These are phyloP conservation scores for Ptilodon capucinus DNA, from an alignment of 2,888 invertebrate genomes.

Conservation along the genomic window DNA sequence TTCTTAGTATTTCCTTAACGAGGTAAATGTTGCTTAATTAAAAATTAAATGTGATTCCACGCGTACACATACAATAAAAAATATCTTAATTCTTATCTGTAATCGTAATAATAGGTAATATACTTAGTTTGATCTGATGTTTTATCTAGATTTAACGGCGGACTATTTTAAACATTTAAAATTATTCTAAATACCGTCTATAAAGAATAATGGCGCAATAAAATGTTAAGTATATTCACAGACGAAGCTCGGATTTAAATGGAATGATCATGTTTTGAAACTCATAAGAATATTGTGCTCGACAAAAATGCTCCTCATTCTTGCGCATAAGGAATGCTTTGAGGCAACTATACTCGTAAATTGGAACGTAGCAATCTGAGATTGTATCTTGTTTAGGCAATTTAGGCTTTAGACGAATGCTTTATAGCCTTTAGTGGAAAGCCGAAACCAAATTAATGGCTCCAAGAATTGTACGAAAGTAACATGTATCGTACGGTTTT, in stretches of 20 bases:
- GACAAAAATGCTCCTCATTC: constrained; percentile 66
- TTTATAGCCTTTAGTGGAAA: constrained; percentile 45
- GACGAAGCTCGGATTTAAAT: constrained; percentile 58
- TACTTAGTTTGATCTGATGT: constrained; percentile 29
- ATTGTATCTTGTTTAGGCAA: constrained; percentile 68
- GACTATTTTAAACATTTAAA: constrained; percentile 42
- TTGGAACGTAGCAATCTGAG: constrained; percentile 61
- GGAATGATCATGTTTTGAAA: constrained; percentile 74
- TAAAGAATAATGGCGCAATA: constrained; percentile 65
- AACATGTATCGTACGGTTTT: constrained; percentile 13
- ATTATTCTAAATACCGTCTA: constrained; percentile 43
- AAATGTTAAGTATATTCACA: constrained; percentile 64
- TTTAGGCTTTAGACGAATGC: constrained; percentile 56
- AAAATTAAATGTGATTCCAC: constrained; percentile 5
- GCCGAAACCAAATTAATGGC: constrained; percentile 37
- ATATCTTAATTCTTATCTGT: constrained; percentile 22
- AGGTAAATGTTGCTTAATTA: neutral
- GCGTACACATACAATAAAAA: constrained; percentile 27
- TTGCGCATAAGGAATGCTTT: constrained; percentile 60
- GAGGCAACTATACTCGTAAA: constrained; percentile 65
- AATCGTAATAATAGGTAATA: constrained; percentile 24
- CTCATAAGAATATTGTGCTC: constrained; percentile 66
- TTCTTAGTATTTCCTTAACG: neutral
- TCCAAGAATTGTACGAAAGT: constrained; percentile 25
- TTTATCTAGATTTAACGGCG: constrained; percentile 38